Conservation (phyloP, 1,140 invertebrate genomes). For the Leptinotarsa lineolata region DNA sequence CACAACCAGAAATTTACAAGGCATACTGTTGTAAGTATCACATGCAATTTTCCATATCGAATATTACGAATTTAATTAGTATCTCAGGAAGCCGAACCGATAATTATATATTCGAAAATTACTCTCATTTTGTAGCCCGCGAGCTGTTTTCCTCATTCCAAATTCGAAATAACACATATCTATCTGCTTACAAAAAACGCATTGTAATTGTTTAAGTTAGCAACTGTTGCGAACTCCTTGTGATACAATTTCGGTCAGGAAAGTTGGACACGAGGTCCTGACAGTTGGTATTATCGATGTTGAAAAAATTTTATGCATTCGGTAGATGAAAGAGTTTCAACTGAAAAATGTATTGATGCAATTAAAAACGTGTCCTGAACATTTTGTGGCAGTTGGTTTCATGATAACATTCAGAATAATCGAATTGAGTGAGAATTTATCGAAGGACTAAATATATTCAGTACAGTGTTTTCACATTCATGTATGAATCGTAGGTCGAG, state of each 20-base stretch:
- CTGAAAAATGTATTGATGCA: no score
- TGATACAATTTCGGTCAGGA: constrained; percentile 11
- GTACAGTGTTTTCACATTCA: no score
- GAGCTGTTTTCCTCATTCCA: constrained; percentile 1
- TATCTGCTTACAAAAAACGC: constrained; percentile 10
- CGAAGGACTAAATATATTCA: no score
- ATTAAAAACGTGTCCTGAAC: no score
- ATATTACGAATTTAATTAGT: background rate
- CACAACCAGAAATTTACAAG: background rate
- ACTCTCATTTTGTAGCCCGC: background rate
- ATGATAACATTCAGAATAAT: no score
- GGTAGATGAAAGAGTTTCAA: no score
- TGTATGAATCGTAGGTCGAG: no score
- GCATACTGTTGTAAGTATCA: background rate
- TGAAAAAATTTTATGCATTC: no score
- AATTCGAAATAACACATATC: background rate
- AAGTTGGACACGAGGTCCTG: constrained; percentile 8
- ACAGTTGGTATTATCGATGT: background rate
- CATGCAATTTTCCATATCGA: background rate
- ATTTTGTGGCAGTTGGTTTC: no score
- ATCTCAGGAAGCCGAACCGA: background rate
- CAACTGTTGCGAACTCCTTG: constrained; percentile 10
- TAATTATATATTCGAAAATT: background rate
- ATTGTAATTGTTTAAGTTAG: constrained; percentile 21
- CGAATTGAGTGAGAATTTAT: no score